Evolutionary conservation across 2,888 invertebrate species (phyloP).

Genomic region (Ligdia adustata): DNA sequence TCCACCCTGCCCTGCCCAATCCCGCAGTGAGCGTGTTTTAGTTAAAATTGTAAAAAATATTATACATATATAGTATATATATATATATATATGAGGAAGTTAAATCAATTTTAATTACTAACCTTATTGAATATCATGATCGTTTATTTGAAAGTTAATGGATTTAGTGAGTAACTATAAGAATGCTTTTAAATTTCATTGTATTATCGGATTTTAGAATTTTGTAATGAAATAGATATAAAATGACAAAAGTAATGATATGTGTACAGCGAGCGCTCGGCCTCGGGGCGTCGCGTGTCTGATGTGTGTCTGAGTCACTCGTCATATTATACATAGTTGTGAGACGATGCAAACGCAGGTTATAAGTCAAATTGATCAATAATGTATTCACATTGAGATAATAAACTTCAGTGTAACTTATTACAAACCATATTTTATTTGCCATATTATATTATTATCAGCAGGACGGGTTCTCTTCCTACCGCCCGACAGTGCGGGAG

Average conservation of each 20-base stretch:
- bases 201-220: slow-evolving; percentile 77
- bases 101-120: slow-evolving; percentile 78
- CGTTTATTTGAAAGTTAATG: slow-evolving; percentile 79
- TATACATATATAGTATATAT: slow-evolving; percentile 6
- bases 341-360: slow-evolving; percentile 62
- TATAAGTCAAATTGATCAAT: slow-evolving; percentile 70
- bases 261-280: slow-evolving; percentile 46
- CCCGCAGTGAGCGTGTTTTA: slow-evolving; percentile 71
- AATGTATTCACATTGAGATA: slow-evolving; percentile 79
- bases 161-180: slow-evolving; percentile 77
- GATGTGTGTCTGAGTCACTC: slow-evolving; percentile 76
- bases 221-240: slow-evolving; percentile 73
- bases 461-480: too few relatives aligned
- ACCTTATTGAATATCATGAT: slow-evolving; percentile 70
- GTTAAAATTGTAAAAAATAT: slow-evolving; percentile 73
- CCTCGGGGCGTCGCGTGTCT: slow-evolving; percentile 58
- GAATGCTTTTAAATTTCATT: slow-evolving; percentile 79
- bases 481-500: too few relatives aligned
- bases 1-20: slow-evolving; percentile 48
- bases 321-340: slow-evolving; percentile 75
- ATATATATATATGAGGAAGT: slow-evolving; percentile 64
- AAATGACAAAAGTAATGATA: slow-evolving; percentile 56
- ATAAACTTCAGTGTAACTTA: slow-evolving; percentile 85
- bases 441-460: too few relatives aligned
- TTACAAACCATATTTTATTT: too few relatives aligned